Percentiles rank a stretch among this genome's conserved stretches.
Evolutionary conservation across 30 jellyfish, hydroid and myxozoan genomes (phyloP).

Genomic region (Hydra vulgaris): DNA sequence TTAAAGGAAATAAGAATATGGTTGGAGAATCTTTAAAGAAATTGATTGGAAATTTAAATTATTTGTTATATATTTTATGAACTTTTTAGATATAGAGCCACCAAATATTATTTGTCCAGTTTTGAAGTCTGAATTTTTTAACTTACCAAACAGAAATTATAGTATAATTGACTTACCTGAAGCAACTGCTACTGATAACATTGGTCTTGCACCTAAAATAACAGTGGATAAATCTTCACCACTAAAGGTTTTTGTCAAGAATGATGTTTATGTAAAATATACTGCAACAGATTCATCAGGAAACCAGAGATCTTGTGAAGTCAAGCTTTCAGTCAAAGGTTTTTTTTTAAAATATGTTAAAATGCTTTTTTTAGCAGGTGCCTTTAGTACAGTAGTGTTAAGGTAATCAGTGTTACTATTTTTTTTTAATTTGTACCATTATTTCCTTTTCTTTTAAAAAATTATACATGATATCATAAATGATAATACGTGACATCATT

Average conservation of each 20-base stretch:
- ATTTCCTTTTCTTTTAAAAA: no score
- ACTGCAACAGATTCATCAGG: slow-evolving; percentile 84
- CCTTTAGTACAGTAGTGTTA: no score
- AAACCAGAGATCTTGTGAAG: slow-evolving; percentile 39
- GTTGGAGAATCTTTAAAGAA: no score
- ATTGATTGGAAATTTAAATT: no score
- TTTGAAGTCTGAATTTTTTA: slow-evolving; percentile 18
- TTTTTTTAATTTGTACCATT: no score
- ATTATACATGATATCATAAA: no score
- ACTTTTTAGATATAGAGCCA: slow-evolving; percentile 42
- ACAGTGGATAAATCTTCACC: slow-evolving; percentile 47
- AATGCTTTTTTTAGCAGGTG: neutral
- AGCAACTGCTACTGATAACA: slow-evolving; percentile 64
- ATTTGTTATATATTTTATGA: no score
- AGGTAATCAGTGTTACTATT: no score
- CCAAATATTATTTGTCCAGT: slow-evolving; percentile 65
- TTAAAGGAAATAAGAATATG: no score
- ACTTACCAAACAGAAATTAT: slow-evolving; percentile 44
- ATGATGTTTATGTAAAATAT: slow-evolving; percentile 37
- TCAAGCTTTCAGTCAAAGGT: slow-evolving; percentile 57
- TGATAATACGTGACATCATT: no score
- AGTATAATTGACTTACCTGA: slow-evolving; percentile 54
- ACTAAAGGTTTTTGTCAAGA: slow-evolving; percentile 45
- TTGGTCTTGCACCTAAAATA: slow-evolving; percentile 40
- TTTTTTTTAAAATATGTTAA: neutral